Conservation (phyloP, 2,888 invertebrate species). For the Lepidocyrtoides sp. region DNA sequence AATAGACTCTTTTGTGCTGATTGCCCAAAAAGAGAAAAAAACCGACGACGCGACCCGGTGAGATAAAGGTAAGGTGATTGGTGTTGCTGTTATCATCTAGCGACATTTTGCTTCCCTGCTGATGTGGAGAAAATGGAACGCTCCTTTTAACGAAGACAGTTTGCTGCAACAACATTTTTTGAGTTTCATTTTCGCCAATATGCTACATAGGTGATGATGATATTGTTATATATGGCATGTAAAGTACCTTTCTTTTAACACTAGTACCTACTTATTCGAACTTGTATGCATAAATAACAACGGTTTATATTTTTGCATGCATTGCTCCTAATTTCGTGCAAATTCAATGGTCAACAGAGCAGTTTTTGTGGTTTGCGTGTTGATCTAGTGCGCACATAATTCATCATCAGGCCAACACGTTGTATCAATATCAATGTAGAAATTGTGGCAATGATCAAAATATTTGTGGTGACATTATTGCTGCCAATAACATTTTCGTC, state of each 20-base stretch:
- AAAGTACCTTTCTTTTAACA: neutral
- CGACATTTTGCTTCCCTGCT: slow-evolving; percentile 60
- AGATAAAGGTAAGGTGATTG: slow-evolving; percentile 43
- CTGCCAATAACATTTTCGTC: neutral
- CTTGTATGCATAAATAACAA: neutral
- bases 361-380: slow-evolving; percentile 37
- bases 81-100: slow-evolving; percentile 62
- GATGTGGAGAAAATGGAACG: slow-evolving; percentile 73
- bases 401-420: neutral
- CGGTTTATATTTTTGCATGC: neutral
- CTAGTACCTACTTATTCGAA: no score
- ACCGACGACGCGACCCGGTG: slow-evolving; percentile 24
- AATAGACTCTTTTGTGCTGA: slow-evolving; percentile 65
- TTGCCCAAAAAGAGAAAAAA: slow-evolving; percentile 55
- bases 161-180: neutral
- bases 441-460: neutral
- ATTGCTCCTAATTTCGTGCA: neutral
- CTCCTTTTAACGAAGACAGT: neutral
- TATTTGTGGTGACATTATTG: slow-evolving; percentile 15
- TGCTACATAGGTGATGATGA: neutral
- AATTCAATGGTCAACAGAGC: slow-evolving; percentile 19
- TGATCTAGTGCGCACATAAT: neutral
- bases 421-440: neutral
- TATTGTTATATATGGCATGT: no score
- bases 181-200: neutral